Base-by-base conservation (phyloP, 2,797 vertebrate genomes). In the Tenualosa ilisha region DNA sequence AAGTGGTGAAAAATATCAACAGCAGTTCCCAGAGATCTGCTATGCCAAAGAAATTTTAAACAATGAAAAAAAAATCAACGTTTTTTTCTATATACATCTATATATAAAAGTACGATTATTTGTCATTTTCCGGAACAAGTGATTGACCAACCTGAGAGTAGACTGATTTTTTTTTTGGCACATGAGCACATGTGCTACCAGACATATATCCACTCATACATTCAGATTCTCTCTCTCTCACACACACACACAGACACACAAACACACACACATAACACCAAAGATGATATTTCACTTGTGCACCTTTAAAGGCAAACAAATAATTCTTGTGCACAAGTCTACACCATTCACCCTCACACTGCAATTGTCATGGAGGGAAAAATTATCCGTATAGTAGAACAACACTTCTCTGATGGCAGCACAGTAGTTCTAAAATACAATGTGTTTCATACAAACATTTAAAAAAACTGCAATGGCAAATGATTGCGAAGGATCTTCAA, bases 131-230 rank as follows among this genome's bases (percentile, higher is more conserved):
- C 61, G 81, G 86, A 86, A 85, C 86, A 85, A 86, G 37, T 81
- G 63, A 86, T 68, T 84, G 31, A 81, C 85, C 49, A 81, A 89
- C 88, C 88, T 89, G 86, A 87, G 88, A 86, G 84, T 85, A 87
- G 75, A 87, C 61, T 84, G 79, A 86, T 81, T 68, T 83, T 81
- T n/a, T 83, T 84, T 81, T 86, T 87, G 86, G 86, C 84, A 87
- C 82, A 86, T 68, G 79, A 85, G 81, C 56, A 84, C 84, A 88
- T 84, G 81, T 79, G 72, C 72, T 22, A 46, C 6, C 72, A 79
- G 6, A 20, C 65, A 72, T 31, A 72, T 5, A 37, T 31, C 40
- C 31, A 72, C 65, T 37, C 65, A 37, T 31, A 37, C 65, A 72
- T 37, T 13, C 65, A 9, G 50, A 51, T 31, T 12, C 12, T 51